Conservation (phyloP, 2,888 invertebrate species). For the Drosophila atripex region DNA sequence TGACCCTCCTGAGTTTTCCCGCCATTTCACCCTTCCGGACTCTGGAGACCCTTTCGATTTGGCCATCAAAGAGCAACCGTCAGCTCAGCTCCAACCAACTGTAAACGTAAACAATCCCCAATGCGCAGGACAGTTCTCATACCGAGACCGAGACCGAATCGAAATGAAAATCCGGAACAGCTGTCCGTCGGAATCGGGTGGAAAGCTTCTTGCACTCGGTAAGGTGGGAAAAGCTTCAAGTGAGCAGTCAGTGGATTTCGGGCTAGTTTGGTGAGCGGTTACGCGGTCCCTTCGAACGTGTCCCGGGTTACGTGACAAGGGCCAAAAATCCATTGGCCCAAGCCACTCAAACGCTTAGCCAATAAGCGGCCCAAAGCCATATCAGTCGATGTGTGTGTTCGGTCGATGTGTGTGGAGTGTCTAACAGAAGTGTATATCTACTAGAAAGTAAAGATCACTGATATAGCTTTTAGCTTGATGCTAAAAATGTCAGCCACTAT, state of each 20-base stretch:
- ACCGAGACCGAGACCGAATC: conserved; percentile 12
- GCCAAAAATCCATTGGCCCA: conserved; percentile 3
- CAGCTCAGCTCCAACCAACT: conserved; percentile 62
- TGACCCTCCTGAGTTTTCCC: conserved; percentile 21
- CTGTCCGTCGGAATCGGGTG: conserved; percentile 36
- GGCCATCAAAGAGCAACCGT: conserved; percentile 34
- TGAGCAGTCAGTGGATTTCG: conserved; percentile 72
- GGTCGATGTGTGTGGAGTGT: conserved; percentile 19
- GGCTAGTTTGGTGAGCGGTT: conserved; percentile 57
- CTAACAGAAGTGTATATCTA: background rate
- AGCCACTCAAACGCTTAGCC: conserved; percentile 34
- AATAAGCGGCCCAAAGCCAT: conserved; percentile 62
- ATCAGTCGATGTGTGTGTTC: conserved; percentile 7
- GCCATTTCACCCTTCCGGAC: background rate
- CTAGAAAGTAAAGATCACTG: conserved; percentile 12
- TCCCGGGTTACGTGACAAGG: conserved; percentile 45
- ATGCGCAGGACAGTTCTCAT: conserved; percentile 69
- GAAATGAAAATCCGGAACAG: conserved; percentile 27
- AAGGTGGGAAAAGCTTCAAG: conserved; percentile 64
- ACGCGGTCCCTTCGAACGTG: conserved; percentile 18
- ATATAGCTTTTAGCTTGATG: conserved; percentile 14
- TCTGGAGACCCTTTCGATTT: background rate
- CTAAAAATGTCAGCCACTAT: conserved; percentile 21
- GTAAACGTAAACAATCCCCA: conserved; percentile 69
- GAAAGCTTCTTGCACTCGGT: conserved; percentile 28